Evolutionary conservation across 2,888 invertebrate genomes (phyloP).

Genomic region (Nyleta sp.): DNA sequence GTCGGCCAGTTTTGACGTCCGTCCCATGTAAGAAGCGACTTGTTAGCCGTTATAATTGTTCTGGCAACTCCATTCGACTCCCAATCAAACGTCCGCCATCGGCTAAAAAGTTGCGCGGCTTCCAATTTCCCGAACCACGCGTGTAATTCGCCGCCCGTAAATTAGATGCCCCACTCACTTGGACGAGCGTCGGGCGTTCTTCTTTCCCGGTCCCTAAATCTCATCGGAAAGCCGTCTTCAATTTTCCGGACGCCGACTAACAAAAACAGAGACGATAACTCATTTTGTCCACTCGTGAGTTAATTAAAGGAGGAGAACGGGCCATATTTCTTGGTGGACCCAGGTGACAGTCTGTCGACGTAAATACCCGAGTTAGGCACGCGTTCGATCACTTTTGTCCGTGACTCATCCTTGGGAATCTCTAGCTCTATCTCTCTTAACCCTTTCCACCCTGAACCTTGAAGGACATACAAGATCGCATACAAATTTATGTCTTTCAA

Average conservation of each 20-base stretch:
- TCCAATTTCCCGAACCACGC: slow-evolving; percentile 8
- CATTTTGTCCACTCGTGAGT: slow-evolving; percentile 39
- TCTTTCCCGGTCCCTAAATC: slow-evolving; percentile 16
- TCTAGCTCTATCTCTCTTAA: no score
- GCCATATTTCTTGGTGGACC: slow-evolving; percentile 34
- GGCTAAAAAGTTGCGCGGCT: slow-evolving; percentile 2
- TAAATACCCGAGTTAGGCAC: slow-evolving; percentile 30
- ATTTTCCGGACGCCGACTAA: slow-evolving; percentile 13
- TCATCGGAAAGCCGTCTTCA: slow-evolving; percentile 28
- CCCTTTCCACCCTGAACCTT: no score
- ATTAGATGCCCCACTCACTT: no score
- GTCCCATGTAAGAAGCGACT: slow-evolving; percentile 4
- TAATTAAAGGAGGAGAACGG: slow-evolving; percentile 45
- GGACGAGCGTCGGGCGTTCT: background rate
- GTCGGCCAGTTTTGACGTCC: slow-evolving; percentile 23
- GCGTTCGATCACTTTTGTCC: background rate
- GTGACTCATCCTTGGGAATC: slow-evolving; percentile 2
- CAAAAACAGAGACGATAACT: slow-evolving; percentile 31
- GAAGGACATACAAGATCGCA: no score
- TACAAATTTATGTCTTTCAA: no score
- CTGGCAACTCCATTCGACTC: background rate
- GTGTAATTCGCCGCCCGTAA: slow-evolving; percentile 20
- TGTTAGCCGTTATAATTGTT: background rate
- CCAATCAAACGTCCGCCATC: slow-evolving; percentile 16
- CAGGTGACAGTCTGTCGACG: slow-evolving; percentile 41